These are phyloP conservation scores for Ia io DNA, from an alignment of 2,113 vertebrate genomes.

Conservation along the genomic window DNA sequence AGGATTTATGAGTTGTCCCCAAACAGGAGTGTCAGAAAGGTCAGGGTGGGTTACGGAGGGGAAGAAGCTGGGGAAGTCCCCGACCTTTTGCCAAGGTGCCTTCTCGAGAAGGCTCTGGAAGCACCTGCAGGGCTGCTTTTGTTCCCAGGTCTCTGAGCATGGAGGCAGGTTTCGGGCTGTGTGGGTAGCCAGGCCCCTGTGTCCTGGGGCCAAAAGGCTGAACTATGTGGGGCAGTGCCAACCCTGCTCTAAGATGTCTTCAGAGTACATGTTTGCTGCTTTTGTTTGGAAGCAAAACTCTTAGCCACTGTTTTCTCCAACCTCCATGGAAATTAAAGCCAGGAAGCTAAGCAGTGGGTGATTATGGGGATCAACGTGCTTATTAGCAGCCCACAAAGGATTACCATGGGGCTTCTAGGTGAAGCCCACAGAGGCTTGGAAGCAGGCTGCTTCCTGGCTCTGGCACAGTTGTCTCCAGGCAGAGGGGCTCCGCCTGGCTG, in stretches of 20 bases:
- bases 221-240: not conserved
- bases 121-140: constrained; percentile 40
- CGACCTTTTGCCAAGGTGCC: constrained; percentile 18
- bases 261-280: not conserved
- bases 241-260: constrained; percentile 24
- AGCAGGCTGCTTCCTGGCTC: constrained; percentile 15
- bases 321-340: constrained; percentile 74
- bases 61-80: constrained; percentile 49
- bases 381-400: constrained; percentile 82
- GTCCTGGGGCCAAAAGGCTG: not conserved
- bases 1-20: constrained; percentile 13
- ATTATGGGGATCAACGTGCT: constrained; percentile 80
- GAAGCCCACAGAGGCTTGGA: constrained; percentile 64
- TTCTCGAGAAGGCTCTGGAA: constrained; percentile 47
- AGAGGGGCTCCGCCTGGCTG: accelerated
- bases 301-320: constrained; percentile 31
- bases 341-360: constrained; percentile 76
- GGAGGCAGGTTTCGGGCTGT: not conserved
- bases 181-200: not conserved
- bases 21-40: constrained; percentile 36
- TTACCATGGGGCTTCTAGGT: constrained; percentile 66
- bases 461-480: not conserved
- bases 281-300: constrained; percentile 34
- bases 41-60: not conserved
- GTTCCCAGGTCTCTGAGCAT: not conserved